Evolutionary conservation across 2,797 vertebrate genomes (phyloP), one percentile per base, ranked within the genome.

Genomic region (Lithobates pipiens): DNA sequence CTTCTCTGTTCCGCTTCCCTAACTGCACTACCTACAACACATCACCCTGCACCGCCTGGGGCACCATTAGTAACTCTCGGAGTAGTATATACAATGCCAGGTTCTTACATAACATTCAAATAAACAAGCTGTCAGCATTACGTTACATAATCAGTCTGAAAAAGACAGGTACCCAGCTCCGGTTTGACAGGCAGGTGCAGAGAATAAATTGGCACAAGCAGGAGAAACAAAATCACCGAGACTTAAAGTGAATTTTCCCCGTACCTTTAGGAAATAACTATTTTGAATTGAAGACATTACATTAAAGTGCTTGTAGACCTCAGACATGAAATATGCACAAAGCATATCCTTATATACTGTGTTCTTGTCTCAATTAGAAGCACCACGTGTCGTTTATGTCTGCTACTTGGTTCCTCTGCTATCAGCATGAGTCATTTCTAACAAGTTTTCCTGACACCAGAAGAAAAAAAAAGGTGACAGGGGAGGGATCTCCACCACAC

Each of bases 81-180:
- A 63, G 9, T 82, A 57, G 27, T 44, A 29, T 82, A 63, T 82
- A 73, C 50, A 61, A 72, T 42, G 50, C 29, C 68, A 72, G 29
- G 2, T 72, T 54, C 39, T 76, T 76, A 70, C 50, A 44, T 70
- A 39, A 42, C 50, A 74, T 32, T 44, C 44, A 81, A 81, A 72
- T 81, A 80, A 80, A 80, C 68, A 71, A 21, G 73, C 87, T 73
- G 86, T 86, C 77, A 39, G 44, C 84, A 72, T 84, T 88, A 84
- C 88, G 73, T 85, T 85, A 69, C 42, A 80, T 71, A 71, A 71
- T 68, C 21, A 71, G 44, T 36, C 68, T 70, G 25, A 44, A 25
- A 2, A n/a, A 50, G 78, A 70, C 78, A 57, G 29, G 50, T 72
- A 69, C 46, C 39, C 27, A 11, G 25, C 18, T 34, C 36, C 2